Evolutionary conservation across 2,888 invertebrate species (phyloP), one percentile per base, ranked within the genome.

Genomic region (Drosophila nigricruria): DNA sequence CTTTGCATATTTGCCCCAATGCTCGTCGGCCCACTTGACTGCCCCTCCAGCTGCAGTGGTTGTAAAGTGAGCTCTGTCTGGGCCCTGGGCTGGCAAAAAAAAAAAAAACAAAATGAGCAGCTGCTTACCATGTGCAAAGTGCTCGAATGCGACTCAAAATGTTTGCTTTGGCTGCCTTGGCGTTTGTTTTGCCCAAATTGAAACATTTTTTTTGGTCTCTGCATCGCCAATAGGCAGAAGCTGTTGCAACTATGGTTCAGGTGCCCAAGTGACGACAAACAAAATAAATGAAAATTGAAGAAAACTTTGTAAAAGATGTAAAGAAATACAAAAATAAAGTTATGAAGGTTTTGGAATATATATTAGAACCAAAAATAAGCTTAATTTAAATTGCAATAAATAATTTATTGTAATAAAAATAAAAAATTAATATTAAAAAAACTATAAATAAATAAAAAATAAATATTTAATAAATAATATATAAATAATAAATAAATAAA

Each of bases 1-100:
- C 70, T 67, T 77, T 79, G 84, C 70, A 82, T 59, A 70, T 72
- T 73, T 80, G 57, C 58, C 52, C 63, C 62, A 52, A 52, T 61
- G 34, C 58, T 53, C 53, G 54, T 50, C 20, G 49, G 14, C 25
- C 34, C 79, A 69, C 64, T 69, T 65, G 49, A 70, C 27, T 36
- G 68, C 34, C 57, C 56, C 59, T 23, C 36, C 47, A 16, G 38
- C 73, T 57, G 68, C 42, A 50, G 23, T 23, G n/a, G 30, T 23
- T 27, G 20, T 23, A 43, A 40, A 60, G 49, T 53, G 47, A 59
- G 50, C 64, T 50, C 56, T 43, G 47, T 65, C 30, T 34, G 36
- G 14, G 18, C 65, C 52, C 34, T 27, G 12, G 18, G 18, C 70
- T 60, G 50, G 34, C 59, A 12, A 30, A 49, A 18, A 49, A 49